Base-by-base conservation (phyloP, 2,888 invertebrate species). In the Epirrhoe alternata region DNA sequence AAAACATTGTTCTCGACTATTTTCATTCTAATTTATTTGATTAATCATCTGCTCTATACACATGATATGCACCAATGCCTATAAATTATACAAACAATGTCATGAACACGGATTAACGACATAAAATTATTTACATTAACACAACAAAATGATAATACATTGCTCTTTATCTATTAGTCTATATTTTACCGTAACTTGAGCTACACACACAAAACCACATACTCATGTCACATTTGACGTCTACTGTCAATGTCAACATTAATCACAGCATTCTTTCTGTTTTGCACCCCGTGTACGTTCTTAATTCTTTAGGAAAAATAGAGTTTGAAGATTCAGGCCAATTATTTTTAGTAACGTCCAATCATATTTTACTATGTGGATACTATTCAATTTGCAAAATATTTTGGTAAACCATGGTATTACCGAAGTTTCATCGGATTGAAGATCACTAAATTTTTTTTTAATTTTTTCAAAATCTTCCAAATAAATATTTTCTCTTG, bases 41-140 rank as follows among this genome's bases (percentile, higher is more conserved):
- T 88, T 93, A 92, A 89, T 90, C 92, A 89, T 92, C 92, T 90
- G 92, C 86, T 87, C 91, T 92, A 92, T 91, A 92, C 92, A 93
- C 93, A 92, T 93, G 93, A 93, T 93, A 93, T 93, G 93, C 93
- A 92, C 92, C 93, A 92, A 92, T 92, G 92, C 87, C 89, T 92
- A 92, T 90, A 91, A 92, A 92, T 92, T 86, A 93, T 90, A 91
- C 83, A 90, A 92, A 92, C 84, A 77, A 89, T 86, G 83, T 79
- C 76, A 87, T 86, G 85, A 88, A 85, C 85, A 82, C 79, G 76
- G 79, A 81, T 83, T 42, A 82, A 87, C 84, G 85, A 87, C 82
- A 78, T 84, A 83, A 87, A 72, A 86, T 77, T 84, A 86, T 88
- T 84, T 89, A 88, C 89, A 87, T 74, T 78, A 83, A 86, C 75